Evolutionary conservation across 1,140 invertebrate species (phyloP), one percentile per base, ranked within the genome.

Genomic region (Uloborus diversus): DNA sequence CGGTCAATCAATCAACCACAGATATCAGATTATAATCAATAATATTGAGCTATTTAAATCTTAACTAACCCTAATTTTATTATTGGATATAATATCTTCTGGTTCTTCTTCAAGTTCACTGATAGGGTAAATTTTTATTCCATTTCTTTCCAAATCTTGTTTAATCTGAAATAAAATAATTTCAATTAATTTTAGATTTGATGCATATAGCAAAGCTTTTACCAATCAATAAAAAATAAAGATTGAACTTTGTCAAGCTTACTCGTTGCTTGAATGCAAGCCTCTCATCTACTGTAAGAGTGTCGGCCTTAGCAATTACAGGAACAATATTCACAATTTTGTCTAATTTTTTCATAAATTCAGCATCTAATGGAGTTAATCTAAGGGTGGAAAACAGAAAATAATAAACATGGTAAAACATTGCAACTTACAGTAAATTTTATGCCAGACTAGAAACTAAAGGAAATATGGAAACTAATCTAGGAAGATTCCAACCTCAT

Each of bases 281-380:
- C 65, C 82, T 86, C 85, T 89, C 85, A 64, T 82, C 82, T 13
- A 82, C 56, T 25, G 89, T 89, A 32, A 90, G 88, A 33, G 89
- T 90, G 80, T 90, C 89, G 37, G 89, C 86, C 83, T 90, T 90
- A 42, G 90, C 90, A 69, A 90, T 89, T 27, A 90, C 86, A 30
- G 89, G 89, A 78, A 90, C 89, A 49, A 90, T 89, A 84, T 90
- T 90, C 5, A 90, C 89, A 81, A 89, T 88, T 76, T 87, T 90
- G 76, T 89, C 88, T 33, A 90, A 84, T 73, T 88, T 87, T 83
- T 88, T 88, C 87, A 90, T 89, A 17, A 89, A 89, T 4, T 90
- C 87, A 30, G 90, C 83, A 83, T 90, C 89, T 5, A 82, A 57
- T 4, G 81, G 66, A 28, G 82, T 75, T 23, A 82, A 49, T 2